Base-by-base conservation (phyloP, 1,140 invertebrate genomes). In the Rhyacophila brunnea region DNA sequence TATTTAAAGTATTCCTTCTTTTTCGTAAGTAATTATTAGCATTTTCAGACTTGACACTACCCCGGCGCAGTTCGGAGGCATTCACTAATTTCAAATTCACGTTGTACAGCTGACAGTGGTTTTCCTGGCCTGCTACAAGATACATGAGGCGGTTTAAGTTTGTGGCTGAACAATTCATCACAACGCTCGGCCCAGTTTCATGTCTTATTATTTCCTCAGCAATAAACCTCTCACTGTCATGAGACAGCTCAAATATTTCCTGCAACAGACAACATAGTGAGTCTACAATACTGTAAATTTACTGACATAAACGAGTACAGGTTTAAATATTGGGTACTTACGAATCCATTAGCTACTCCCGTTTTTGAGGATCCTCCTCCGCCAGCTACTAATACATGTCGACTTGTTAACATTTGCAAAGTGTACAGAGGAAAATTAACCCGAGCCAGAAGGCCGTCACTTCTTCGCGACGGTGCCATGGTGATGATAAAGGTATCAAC, bases 331-430 rank as follows among this genome's bases (percentile, higher is more conserved):
- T 7, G 32, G 19, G 18, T 17, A 83, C 88, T 85, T 78, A 92
- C 94, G 81, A 98, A 95, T 75, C 92, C 92, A 84, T 99, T 98
- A 13, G 89, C 87, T 56, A 99, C 90, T 17, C 96, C 96, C 40
- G 95, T 98, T 78, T 95, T 97, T 14, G 93, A 88, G 13, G 90
- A 88, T 45, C 96, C 96, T 51, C 96, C 96, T 45, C 96, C 96
- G 40, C 96, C 96, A 61, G 91, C 95, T 23, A 98, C 92, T 43
- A 98, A 76, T 67, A 98, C 87, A 80, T 98, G 94, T 58, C 93
- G 85, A 76, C 89, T 92, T 19, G 92, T 93, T 28, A 99, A 77
- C 78, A 92, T 90, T 74, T 93, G 88, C 17, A 98, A 79, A 1
- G 88, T 88, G 73, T 97, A 99, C 14, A 95, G 79, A 0, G 95